These are phyloP conservation scores for Myiozetetes cayanensis DNA, from an alignment of 2,113 vertebrate species.

Conservation along the genomic window DNA sequence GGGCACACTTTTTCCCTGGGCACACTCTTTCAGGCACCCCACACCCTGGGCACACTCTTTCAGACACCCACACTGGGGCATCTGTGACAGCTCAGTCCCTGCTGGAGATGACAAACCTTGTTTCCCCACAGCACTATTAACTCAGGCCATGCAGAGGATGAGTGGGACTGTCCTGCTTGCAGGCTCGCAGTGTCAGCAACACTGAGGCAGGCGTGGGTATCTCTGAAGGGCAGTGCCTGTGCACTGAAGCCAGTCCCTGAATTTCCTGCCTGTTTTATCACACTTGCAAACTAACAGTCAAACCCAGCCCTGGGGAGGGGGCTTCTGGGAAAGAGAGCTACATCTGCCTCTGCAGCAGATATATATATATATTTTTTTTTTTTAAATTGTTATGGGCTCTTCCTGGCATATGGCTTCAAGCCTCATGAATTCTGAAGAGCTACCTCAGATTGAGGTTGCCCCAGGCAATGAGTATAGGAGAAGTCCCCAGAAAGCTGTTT, in stretches of 20 bases:
- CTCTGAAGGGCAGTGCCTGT: not conserved
- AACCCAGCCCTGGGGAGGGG: not conserved
- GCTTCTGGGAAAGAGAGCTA: not conserved
- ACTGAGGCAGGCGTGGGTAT: not conserved
- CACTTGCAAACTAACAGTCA: not conserved
- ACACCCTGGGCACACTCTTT: not conserved
- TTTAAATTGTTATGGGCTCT: not conserved
- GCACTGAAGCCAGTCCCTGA: slow-evolving; percentile 8
- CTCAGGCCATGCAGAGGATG: not conserved
- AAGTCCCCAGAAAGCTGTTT: not conserved
- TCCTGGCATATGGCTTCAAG: not conserved
- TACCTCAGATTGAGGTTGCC: not conserved
- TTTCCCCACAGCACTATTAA: not conserved
- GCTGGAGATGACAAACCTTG: not conserved
- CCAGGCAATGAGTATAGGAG: not conserved
- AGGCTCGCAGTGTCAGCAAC: not conserved
- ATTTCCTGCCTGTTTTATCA: slow-evolving; percentile 31
- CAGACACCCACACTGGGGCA: not conserved
- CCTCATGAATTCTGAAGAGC: not conserved
- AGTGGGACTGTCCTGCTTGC: not conserved
- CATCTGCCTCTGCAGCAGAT: not conserved
- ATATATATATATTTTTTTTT: too few species aligned
- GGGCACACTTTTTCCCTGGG: not conserved
- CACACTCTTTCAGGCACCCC: not conserved
- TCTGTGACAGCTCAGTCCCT: fast-evolving